phyloP scores from a whole-genome alignment of 2,888 invertebrate genomes.

The Metacarcinus magister region DNA sequence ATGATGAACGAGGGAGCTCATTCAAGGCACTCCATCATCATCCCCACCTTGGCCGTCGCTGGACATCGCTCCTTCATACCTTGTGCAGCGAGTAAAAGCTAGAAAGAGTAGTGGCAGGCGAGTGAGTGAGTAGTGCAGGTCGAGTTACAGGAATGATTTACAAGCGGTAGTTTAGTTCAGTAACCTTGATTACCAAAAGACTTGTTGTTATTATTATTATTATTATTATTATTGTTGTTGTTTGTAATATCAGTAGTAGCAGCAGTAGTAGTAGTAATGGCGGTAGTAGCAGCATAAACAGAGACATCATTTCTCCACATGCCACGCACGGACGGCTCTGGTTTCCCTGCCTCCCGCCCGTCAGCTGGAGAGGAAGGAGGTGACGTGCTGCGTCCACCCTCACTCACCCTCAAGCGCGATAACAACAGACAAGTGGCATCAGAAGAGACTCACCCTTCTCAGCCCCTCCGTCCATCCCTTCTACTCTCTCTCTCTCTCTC shows the following conservation, averaged over 20 bases:
- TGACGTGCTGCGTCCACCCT: background rate
- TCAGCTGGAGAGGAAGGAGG: background rate
- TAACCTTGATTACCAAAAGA: background rate
- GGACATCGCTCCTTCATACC: background rate
- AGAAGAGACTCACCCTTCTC: background rate
- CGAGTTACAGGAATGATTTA: background rate
- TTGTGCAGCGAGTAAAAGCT: background rate
- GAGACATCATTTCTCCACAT: background rate
- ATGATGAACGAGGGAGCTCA: background rate
- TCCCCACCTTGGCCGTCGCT: background rate
- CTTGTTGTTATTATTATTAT: background rate
- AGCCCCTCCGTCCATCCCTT: background rate
- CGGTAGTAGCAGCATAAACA: background rate
- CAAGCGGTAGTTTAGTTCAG: background rate
- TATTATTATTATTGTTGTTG: background rate
- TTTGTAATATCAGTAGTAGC: background rate
- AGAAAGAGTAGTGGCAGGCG: background rate
- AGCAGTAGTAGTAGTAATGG: background rate
- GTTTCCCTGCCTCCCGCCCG: background rate
- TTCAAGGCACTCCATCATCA: constrained; percentile 6
- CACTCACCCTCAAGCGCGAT: background rate
- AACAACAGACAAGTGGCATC: background rate
- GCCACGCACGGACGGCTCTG: background rate
- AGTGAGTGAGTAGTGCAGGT: background rate
- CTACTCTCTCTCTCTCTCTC: background rate